These are phyloP conservation scores for Zophobas morio DNA, from an alignment of 1,140 invertebrate genomes.

Conservation along the genomic window DNA sequence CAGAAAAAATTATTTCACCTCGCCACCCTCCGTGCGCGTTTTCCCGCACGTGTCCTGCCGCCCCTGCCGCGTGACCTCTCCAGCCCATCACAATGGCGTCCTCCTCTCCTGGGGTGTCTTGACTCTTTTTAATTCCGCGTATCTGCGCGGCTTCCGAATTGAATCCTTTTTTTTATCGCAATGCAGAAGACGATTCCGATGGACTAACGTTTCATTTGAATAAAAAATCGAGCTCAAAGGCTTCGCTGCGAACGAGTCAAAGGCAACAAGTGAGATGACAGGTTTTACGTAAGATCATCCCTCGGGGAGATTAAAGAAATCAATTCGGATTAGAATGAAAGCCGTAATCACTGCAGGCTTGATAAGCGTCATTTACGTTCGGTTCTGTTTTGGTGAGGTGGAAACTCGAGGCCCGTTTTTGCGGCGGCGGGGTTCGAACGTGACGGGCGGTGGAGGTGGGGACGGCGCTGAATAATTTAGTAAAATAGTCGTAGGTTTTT, in stretches of 20 bases:
- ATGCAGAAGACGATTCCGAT: neutral
- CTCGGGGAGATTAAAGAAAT: conserved; percentile 31
- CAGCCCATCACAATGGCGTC: neutral
- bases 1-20: too few relatives aligned
- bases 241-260: neutral
- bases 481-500: too few relatives aligned
- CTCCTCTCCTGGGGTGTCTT: neutral
- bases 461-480: neutral
- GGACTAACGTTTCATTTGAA: conserved; percentile 17
- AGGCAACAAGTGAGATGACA: conserved; percentile 41
- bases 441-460: neutral
- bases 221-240: conserved; percentile 22
- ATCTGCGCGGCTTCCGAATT: neutral
- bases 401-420: conserved; percentile 31
- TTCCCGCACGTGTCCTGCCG: too few relatives aligned
- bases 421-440: neutral
- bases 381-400: conserved; percentile 23
- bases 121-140: neutral
- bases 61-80: neutral
- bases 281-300: conserved; percentile 18
- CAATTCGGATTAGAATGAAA: conserved; percentile 39
- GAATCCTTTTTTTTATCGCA: conserved; percentile 20
- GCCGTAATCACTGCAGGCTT: conserved; percentile 35
- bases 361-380: conserved; percentile 41
- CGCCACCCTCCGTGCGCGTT: too few relatives aligned